Evolutionary conservation across 2,797 vertebrate genomes (phyloP).

Genomic region (Hylomyscus alleni): DNA sequence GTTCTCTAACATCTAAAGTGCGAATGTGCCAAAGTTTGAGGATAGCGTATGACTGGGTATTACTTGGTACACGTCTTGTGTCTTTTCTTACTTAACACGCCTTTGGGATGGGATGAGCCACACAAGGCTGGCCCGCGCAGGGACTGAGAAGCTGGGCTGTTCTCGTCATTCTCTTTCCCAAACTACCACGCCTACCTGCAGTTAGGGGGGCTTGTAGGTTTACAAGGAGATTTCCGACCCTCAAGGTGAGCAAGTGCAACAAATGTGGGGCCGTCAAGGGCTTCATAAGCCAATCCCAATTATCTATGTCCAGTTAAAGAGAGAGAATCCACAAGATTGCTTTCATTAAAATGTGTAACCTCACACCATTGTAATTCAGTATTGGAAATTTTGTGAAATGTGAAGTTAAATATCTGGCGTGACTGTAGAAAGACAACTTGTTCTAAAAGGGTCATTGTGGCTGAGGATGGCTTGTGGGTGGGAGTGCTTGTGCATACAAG

Average conservation of each 20-base stretch:
- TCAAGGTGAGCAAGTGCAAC: constrained; percentile 35
- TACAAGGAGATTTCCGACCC: not conserved
- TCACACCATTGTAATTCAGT: constrained; percentile 7
- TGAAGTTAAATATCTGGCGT: not conserved
- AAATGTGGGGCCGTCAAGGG: not conserved
- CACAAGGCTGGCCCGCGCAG: rapidly evolving
- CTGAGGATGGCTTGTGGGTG: not conserved
- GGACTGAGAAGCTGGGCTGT: not conserved
- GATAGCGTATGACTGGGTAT: not conserved
- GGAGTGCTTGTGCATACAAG: not conserved
- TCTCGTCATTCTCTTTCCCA: not conserved
- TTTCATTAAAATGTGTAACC: not conserved
- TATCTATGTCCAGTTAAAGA: not conserved
- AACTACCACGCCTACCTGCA: not conserved
- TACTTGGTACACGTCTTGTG: not conserved
- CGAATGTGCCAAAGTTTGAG: not conserved
- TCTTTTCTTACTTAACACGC: not conserved
- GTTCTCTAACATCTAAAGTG: not conserved
- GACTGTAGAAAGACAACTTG: constrained; percentile 9
- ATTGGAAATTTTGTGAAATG: constrained; percentile 8
- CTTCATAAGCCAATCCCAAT: not conserved
- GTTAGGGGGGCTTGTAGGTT: not conserved
- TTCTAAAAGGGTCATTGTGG: not conserved
- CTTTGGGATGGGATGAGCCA: not conserved
- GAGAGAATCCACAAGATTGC: not conserved